Evolutionary conservation across 2,888 invertebrate genomes (phyloP), one percentile per base, ranked within the genome.

Genomic region (Agrilus mali): DNA sequence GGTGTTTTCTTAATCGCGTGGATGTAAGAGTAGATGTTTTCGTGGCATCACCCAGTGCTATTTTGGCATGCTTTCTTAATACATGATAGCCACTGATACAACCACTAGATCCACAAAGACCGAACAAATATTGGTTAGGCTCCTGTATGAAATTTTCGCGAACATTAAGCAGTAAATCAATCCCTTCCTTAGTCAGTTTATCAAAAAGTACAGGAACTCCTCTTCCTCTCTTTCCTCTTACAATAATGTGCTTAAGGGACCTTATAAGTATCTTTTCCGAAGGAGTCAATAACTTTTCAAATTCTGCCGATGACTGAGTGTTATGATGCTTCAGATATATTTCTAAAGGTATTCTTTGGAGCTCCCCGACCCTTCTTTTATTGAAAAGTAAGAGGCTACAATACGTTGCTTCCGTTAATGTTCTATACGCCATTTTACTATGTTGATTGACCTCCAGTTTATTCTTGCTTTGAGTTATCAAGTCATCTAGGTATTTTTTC

Each of bases 1-100:
- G 38, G 32, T 47, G 47, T 17, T 50, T 48, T 33, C 48, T 14
- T 12, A 49, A 36, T 36, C 44, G 46, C n/a, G 49, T 49, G 8
- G 46, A 49, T 31, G 49, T 48, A 13, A 48, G 40, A 10, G 37
- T 8, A 8, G 31, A 16, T 7, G 43, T 40, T 40, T 50, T 50
- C 8, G 38, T 36, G 14, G 46, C 15, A 31, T 46, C 50, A 16
- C 46, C 46, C 15, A 48, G 37, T 17, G 47, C 43, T 13, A 40
- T 33, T 15, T 34, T 42, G 6, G 38, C 47, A 37, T 49, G 44
- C 27, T 43, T 40, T 35, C 46, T 32, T 39, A 47, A 43, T 4
- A 38, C 43, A 14, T 47, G 35, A 16, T 45, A 43, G 13, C 47
- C 46, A 44, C 36, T 41, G 12, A 46, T 44, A 34, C 33, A 35